Conservation (phyloP, 2,797 vertebrate species). For the Hephaestus fuliginosus region DNA sequence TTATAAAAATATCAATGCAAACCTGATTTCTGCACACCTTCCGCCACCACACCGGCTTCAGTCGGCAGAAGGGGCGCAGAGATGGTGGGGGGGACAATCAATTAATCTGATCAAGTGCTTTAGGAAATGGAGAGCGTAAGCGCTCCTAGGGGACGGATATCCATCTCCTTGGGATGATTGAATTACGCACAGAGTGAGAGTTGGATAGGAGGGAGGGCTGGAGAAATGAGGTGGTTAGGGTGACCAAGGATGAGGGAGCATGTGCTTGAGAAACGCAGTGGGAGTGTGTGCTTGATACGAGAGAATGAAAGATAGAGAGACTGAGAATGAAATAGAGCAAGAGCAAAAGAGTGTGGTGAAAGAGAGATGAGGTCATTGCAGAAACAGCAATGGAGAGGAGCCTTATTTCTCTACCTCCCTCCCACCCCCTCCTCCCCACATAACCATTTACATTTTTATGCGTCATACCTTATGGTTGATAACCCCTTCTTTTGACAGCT, state of each 20-base stretch:
- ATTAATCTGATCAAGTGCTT: conserved; percentile 92
- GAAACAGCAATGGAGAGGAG: conserved; percentile 55
- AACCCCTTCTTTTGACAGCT: conserved; percentile 69
- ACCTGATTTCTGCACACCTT: conserved; percentile 79
- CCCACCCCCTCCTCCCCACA: conserved; percentile 25
- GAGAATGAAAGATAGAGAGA: conserved; percentile 61
- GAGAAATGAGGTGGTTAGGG: conserved; percentile 78
- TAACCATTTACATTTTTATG: conserved; percentile 73
- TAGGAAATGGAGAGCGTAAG: conserved; percentile 90
- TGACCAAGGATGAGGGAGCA: conserved; percentile 75
- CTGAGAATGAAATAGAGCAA: conserved; percentile 59
- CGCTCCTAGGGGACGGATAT: conserved; percentile 87
- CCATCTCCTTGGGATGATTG: conserved; percentile 89
- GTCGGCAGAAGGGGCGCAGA: conserved; percentile 55
- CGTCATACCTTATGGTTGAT: conserved; percentile 67
- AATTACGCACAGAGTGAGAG: conserved; percentile 85
- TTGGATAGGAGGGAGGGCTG: conserved; percentile 70
- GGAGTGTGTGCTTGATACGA: conserved; percentile 57
- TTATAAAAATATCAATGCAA: conserved; percentile 88
- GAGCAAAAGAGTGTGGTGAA: conserved; percentile 52
- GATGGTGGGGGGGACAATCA: conserved; percentile 77
- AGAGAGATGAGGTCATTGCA: conserved; percentile 75
- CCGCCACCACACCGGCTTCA: conserved; percentile 50
- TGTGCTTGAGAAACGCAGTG: conserved; percentile 71
- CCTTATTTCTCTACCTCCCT: conserved; percentile 46